Conservation (phyloP, 2,797 vertebrate genomes). For the Buceros bicornis region DNA sequence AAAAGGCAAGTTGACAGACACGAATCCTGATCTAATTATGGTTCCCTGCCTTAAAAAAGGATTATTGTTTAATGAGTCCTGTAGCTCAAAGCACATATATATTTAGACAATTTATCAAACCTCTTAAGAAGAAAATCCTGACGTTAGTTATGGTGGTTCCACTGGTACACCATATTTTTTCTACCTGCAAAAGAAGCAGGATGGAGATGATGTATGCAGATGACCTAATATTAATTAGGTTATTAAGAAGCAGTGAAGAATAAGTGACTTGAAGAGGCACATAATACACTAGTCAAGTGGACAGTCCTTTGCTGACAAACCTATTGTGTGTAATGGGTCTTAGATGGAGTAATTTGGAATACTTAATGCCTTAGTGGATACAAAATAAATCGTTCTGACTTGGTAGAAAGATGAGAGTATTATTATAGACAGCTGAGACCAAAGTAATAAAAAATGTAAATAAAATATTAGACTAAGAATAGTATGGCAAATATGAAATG, state of each 20-base stretch:
- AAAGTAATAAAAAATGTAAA: neutral
- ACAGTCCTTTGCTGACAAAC: neutral
- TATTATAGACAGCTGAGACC: neutral
- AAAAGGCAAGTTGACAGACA: constrained; percentile 57
- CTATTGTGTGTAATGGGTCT: neutral
- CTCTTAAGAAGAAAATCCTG: constrained; percentile 59
- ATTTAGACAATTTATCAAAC: constrained; percentile 63
- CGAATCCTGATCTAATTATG: constrained; percentile 64
- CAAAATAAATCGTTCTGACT: neutral
- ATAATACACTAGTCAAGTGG: neutral
- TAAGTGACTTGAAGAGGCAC: neutral
- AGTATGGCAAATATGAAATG: neutral
- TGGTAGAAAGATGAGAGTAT: neutral
- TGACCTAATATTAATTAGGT: constrained; percentile 1
- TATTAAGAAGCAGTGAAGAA: constrained; percentile 2
- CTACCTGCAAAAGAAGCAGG: neutral
- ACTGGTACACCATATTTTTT: neutral
- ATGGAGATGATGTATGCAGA: neutral
- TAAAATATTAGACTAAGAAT: neutral
- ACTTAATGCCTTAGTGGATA: neutral
- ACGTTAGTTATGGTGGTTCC: neutral
- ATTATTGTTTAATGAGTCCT: constrained; percentile 66
- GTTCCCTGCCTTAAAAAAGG: constrained; percentile 56
- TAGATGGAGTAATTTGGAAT: neutral
- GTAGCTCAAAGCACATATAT: constrained; percentile 56